Evolutionary conservation across 2,888 invertebrate genomes (phyloP), one percentile per base, ranked within the genome.

Genomic region (Tinea trinotella): DNA sequence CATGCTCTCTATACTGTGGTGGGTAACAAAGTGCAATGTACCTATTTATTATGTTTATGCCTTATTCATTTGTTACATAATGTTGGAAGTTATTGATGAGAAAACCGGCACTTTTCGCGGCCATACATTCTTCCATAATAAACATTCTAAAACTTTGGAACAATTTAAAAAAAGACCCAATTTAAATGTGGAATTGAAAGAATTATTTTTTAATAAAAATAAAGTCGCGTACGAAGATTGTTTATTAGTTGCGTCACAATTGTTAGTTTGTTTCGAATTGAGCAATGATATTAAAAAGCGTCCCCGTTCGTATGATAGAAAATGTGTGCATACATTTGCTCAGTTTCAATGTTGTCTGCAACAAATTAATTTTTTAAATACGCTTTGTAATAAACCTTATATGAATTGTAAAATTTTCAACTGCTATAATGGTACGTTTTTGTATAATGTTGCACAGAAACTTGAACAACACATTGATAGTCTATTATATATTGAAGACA

Each of bases 401-500:
- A 66, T 81, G 30, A 71, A 78, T 59, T 87, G 89, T 36, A 74
- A 82, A 34, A 86, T 91, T 64, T 88, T 88, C n/a, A 88, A 89
- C 62, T 81, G 89, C 57, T 93, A 88, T 60, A 92, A 93, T 71
- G 94, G 94, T 0, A 92, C 93, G 0, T 91, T 94, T 71, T 68
- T 92, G 0, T 94, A 94, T 63, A 94, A 94, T 76, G 74, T 92
- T 19, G 90, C 90, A 56, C 72, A 76, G 20, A 89, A 90, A 71
- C 81, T 94, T 50, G 88, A 87, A 57, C 85, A 80, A 58, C 88
- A 91, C 17, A 58, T 66, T 0, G 84, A 91, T 62, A 74, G 90
- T 0, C 70, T 77, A 19, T 65, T 63, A 36, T 91, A 90, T 64
- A 66, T 92, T 1, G 72, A 83, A 24, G 72, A 87, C 53, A 86